Conservation (phyloP, 2,888 invertebrate species). For the Aleiodes alternator region DNA sequence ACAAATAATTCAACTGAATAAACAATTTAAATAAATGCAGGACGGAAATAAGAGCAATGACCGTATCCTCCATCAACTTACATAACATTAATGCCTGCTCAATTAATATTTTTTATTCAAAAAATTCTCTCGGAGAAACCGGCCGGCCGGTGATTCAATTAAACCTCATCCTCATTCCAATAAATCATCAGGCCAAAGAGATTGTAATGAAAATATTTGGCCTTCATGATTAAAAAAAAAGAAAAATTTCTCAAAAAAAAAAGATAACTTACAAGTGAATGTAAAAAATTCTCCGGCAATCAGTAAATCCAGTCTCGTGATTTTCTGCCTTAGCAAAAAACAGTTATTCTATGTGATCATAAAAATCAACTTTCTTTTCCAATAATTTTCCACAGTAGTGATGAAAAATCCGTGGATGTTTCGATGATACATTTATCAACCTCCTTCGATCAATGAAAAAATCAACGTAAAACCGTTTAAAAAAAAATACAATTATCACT, state of each 20-base stretch:
- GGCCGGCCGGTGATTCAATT: too few relatives aligned
- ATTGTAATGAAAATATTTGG: background rate
- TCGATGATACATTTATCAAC: constrained; percentile 72
- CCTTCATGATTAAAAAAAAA: background rate
- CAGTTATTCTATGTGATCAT: constrained; percentile 69
- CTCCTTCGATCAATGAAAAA: background rate
- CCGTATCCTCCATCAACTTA: background rate
- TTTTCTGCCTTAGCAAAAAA: background rate
- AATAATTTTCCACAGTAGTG: constrained; percentile 67
- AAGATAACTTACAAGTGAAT: constrained; percentile 6
- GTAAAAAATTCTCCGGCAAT: background rate
- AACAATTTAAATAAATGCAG: too few relatives aligned
- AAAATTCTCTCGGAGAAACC: background rate
- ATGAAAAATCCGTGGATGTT: constrained; percentile 67
- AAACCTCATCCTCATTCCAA: too few relatives aligned
- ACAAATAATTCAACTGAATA: too few relatives aligned
- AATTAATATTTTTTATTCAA: background rate
- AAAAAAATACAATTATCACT: too few relatives aligned
- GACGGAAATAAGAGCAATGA: background rate
- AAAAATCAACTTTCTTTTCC: constrained; percentile 74
- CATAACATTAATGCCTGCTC: background rate
- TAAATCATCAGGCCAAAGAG: background rate
- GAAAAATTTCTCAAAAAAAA: background rate
- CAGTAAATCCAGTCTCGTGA: background rate
- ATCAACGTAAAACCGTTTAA: background rate